Evolutionary conservation across 2,797 vertebrate species (phyloP).

Genomic region (Microctenopoma steveboyesi): DNA sequence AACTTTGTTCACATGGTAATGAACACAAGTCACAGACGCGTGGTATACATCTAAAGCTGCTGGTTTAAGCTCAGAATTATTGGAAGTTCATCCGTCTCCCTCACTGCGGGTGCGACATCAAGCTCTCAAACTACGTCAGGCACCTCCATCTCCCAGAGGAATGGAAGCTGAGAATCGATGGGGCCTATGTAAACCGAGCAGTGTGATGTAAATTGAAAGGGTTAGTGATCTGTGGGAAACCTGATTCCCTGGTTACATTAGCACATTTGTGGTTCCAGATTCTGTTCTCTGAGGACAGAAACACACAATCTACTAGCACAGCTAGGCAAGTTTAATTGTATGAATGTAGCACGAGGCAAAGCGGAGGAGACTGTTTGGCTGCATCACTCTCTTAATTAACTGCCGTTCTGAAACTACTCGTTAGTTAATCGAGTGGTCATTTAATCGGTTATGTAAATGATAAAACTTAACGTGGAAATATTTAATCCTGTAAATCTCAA

Average conservation of each 20-base stretch:
- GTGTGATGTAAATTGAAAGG: constrained; percentile 72
- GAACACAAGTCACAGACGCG: background rate
- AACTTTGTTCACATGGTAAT: background rate
- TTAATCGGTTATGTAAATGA: background rate
- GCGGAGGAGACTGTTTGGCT: background rate
- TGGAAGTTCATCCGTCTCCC: constrained; percentile 19
- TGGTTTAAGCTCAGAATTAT: constrained; percentile 26
- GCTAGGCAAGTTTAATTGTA: constrained; percentile 2
- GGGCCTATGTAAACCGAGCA: constrained; percentile 65
- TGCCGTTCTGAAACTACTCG: background rate
- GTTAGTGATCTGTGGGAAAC: constrained; percentile 72
- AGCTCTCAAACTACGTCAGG: constrained; percentile 17
- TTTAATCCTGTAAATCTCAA: background rate
- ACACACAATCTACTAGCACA: constrained; percentile 21
- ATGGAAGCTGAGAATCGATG: constrained; percentile 31
- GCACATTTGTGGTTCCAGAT: constrained; percentile 51
- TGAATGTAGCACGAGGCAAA: constrained; percentile 3
- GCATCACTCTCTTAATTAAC: background rate
- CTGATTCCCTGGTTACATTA: constrained; percentile 57
- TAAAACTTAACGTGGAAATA: background rate
- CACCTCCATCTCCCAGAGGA: constrained; percentile 28
- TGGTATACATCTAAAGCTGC: constrained; percentile 21
- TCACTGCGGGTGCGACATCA: background rate
- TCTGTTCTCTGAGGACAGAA: constrained; percentile 35
- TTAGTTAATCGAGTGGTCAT: background rate